These are phyloP conservation scores for Propithecus deckenii DNA, from an alignment of 2,797 vertebrate species.

Conservation along the genomic window DNA sequence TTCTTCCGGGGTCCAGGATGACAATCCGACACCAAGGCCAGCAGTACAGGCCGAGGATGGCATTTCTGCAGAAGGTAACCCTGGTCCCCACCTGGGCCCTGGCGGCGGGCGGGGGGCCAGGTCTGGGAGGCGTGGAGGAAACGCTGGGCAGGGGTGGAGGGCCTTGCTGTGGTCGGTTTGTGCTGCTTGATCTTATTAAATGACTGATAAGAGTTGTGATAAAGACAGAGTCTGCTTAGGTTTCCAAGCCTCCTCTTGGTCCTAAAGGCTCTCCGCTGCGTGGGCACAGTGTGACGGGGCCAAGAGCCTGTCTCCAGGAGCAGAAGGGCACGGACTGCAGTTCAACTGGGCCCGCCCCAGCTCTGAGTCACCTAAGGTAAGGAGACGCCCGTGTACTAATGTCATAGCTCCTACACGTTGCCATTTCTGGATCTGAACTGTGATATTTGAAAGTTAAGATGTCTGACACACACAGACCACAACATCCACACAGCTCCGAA, in stretches of 20 bases:
- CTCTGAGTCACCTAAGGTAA: neutral
- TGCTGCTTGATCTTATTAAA: neutral
- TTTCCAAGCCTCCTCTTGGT: neutral
- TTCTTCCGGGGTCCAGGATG: slow-evolving; percentile 89
- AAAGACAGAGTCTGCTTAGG: neutral
- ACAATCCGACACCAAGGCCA: slow-evolving; percentile 93
- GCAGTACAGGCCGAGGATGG: slow-evolving; percentile 95
- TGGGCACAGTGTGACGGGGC: neutral
- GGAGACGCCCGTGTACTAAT: neutral
- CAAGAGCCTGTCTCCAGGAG: neutral
- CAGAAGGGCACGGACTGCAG: neutral
- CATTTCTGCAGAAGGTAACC: slow-evolving; percentile 94
- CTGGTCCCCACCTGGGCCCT: neutral
- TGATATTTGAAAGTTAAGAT: neutral
- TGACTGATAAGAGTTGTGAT: neutral
- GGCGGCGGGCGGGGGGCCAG: neutral
- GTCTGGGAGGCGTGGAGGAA: neutral
- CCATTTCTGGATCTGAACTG: neutral
- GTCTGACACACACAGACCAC: neutral
- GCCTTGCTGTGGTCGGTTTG: neutral
- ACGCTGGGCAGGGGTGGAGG: neutral
- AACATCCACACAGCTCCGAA: neutral
- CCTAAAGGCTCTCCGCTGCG: neutral
- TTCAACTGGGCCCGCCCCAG: fast-evolving
- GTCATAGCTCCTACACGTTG: neutral